Evolutionary conservation across 2,888 invertebrate genomes (phyloP), one percentile per base, ranked within the genome.

Genomic region (Disparrhopalites patrizii): DNA sequence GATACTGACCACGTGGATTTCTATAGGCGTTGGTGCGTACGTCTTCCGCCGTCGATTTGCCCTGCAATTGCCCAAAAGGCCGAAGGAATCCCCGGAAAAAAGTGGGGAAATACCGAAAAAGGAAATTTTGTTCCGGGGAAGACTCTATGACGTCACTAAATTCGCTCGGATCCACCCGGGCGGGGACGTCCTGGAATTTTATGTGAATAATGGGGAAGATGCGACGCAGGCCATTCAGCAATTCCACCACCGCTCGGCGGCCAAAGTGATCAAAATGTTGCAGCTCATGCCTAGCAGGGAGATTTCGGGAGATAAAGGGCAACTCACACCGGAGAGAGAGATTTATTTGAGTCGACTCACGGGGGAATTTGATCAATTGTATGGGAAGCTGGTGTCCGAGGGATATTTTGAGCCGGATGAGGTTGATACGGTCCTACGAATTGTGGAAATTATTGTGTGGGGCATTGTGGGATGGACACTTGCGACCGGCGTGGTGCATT

Each of bases 211-310:
- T 20, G 72, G 70, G n/a, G 72, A 72, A 20, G 70, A 72, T 68
- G 68, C 72, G 2, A 70, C 72, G n/a, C 30, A 66, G 2, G 60
- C 72, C 13, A 56, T 72, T 47, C 67, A 69, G 20, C 57, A 70
- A 27, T 72, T 72, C 57, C 72, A 72, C 54, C 65, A 70, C 3
- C n/a, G n/a, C n/a, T n/a, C n/a, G n/a, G n/a, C n/a, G n/a, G n/a
- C n/a, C n/a, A n/a, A n/a, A n/a, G n/a, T n/a, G n/a, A n/a, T n/a
- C n/a, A n/a, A n/a, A n/a, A n/a, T n/a, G n/a, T n/a, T n/a, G n/a
- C n/a, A n/a, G n/a, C n/a, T n/a, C n/a, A n/a, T n/a, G n/a, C n/a
- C n/a, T n/a, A n/a, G n/a, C n/a, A n/a, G n/a, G n/a, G n/a, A n/a
- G n/a, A n/a, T n/a, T n/a, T n/a, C n/a, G n/a, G n/a, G n/a, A 58